phyloP scores from a whole-genome alignment of 2,113 vertebrate species.

The Geococcyx californianus region DNA sequence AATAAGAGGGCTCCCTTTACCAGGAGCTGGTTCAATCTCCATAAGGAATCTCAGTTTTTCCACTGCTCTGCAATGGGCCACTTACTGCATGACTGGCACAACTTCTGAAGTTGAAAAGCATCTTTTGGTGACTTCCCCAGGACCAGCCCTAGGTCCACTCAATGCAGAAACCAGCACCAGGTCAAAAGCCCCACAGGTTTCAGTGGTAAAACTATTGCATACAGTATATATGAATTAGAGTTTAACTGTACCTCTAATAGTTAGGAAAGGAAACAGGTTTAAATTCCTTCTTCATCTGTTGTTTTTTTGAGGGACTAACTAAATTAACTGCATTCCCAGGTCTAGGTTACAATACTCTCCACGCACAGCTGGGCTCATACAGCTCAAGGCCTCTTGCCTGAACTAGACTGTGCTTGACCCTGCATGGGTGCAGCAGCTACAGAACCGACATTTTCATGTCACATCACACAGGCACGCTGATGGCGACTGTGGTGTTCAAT shows the following conservation, averaged over 20 bases:
- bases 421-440: neutral
- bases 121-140: neutral
- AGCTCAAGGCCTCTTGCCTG: neutral
- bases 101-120: neutral
- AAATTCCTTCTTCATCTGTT: neutral
- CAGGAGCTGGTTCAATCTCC: neutral
- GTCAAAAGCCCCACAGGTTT: neutral
- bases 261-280: neutral
- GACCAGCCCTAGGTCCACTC: neutral
- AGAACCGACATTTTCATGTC: neutral
- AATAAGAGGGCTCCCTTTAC: neutral
- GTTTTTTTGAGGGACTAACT: neutral
- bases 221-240: rapidly evolving
- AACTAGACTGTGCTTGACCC: neutral
- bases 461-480: neutral
- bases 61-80: neutral
- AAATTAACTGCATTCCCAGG: neutral
- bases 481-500: neutral
- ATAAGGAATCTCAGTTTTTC: neutral
- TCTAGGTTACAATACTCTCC: neutral
- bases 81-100: rapidly evolving
- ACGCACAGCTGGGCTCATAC: rapidly evolving
- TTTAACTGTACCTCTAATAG: neutral
- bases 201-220: neutral
- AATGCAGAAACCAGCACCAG: neutral